A percentile compares a stretch with the other conserved stretches of the same genome.
Evolutionary conservation across 1,140 invertebrate species (phyloP).

Genomic region (Drosophila pallidifrons): DNA sequence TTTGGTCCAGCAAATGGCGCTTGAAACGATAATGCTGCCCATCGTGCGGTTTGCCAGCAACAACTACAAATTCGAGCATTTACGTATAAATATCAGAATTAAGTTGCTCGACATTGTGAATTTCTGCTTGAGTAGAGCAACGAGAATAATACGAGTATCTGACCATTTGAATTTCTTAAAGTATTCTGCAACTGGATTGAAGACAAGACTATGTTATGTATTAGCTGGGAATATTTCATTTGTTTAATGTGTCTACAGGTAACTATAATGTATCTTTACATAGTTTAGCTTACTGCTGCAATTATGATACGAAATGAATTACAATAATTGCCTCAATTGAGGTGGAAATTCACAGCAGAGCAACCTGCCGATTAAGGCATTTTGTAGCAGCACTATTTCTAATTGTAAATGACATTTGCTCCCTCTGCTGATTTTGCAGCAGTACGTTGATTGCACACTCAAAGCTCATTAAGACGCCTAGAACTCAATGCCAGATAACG

Average conservation of each 20-base stretch:
- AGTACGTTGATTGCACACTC: conserved; percentile 49
- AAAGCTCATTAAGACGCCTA: conserved; percentile 40
- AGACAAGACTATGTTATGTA: too few species aligned
- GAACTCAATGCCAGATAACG: conserved; percentile 11
- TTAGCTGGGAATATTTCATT: too few species aligned
- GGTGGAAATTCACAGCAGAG: background rate
- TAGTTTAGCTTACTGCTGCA: background rate
- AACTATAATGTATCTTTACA: too few species aligned
- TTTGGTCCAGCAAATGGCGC: conserved; percentile 30
- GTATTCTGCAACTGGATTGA: too few species aligned
- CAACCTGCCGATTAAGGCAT: conserved; percentile 5
- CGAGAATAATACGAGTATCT: too few species aligned
- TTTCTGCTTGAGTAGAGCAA: background rate
- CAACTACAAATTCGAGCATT: conserved; percentile 11
- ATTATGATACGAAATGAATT: background rate
- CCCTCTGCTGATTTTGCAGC: background rate
- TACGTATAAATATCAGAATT: conserved; percentile 1
- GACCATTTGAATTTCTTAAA: too few species aligned
- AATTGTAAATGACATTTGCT: conserved; percentile 44
- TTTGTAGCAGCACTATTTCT: conserved; percentile 12
- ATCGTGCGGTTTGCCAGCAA: conserved; percentile 19
- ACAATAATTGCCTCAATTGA: conserved; percentile 15
- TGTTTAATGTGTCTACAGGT: too few species aligned
- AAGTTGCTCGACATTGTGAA: background rate
- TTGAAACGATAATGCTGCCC: conserved; percentile 40